A percentile compares a stretch with the other conserved stretches of the same genome.
Conservation (phyloP, 2,797 vertebrate species). For the Poecilia wingei region DNA sequence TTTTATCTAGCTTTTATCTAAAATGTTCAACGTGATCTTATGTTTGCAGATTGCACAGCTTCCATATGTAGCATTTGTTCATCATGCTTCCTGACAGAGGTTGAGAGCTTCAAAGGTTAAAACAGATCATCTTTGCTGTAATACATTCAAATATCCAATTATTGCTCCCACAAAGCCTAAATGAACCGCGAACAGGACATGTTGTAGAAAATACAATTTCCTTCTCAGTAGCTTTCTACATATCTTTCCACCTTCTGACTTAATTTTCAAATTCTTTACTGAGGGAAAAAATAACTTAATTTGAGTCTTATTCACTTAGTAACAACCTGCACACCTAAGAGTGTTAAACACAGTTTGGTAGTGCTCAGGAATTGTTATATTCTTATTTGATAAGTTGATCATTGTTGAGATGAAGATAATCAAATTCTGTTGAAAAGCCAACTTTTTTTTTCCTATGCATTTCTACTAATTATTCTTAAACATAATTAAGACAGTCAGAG, state of each 20-base stretch:
- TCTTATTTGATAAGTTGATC: background rate
- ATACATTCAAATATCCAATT: background rate
- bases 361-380: background rate
- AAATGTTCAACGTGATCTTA: background rate
- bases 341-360: background rate
- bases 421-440: background rate
- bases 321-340: background rate
- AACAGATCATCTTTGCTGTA: background rate
- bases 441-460: background rate
- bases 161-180: background rate
- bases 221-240: background rate
- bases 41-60: background rate
- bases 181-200: background rate
- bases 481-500: background rate
- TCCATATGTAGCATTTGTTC: background rate
- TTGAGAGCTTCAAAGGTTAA: background rate
- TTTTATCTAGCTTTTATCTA: background rate
- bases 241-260: background rate
- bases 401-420: background rate
- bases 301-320: background rate
- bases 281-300: background rate
- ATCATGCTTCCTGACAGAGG: background rate
- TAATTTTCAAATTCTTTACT: background rate
- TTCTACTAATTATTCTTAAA: conserved; percentile 2
- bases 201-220: background rate